Conservation (phyloP, 2,797 vertebrate genomes). For the Enoplosus armatus region DNA sequence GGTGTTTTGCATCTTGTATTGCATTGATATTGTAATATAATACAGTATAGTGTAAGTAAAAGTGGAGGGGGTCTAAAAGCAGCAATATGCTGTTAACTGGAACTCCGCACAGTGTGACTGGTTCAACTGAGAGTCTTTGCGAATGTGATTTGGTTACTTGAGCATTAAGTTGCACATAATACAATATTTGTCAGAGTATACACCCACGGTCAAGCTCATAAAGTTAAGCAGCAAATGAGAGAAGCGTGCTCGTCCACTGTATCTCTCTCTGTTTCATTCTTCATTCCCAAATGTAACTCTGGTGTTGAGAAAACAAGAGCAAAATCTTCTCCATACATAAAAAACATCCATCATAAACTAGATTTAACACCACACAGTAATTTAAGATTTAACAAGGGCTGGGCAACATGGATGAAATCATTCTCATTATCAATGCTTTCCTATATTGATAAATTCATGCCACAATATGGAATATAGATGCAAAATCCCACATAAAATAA, state of each 20-base stretch:
- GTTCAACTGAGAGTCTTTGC: conserved; percentile 17
- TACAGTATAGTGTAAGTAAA: conserved; percentile 1
- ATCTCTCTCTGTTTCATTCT: not conserved
- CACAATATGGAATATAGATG: not conserved
- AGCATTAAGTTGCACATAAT: conserved; percentile 26
- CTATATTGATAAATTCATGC: not conserved
- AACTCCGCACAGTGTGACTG: conserved; percentile 3
- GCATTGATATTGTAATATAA: not conserved
- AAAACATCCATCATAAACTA: not conserved
- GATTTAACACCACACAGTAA: not conserved
- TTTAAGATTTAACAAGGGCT: not conserved
- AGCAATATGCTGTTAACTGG: conserved; percentile 10
- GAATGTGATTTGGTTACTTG: conserved; percentile 18
- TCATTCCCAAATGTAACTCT: not conserved
- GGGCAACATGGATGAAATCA: too few relatives aligned
- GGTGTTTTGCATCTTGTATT: not conserved
- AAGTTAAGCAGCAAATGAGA: conserved; percentile 11
- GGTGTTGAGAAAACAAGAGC: not conserved
- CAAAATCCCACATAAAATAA: not conserved
- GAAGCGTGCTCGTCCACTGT: not conserved
- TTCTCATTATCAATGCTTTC: not conserved
- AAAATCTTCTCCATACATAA: not conserved
- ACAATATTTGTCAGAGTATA: not conserved
- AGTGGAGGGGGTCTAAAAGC: not conserved
- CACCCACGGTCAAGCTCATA: not conserved